Evolutionary conservation across 2,888 invertebrate species (phyloP).

Genomic region (Leucophenga montana): DNA sequence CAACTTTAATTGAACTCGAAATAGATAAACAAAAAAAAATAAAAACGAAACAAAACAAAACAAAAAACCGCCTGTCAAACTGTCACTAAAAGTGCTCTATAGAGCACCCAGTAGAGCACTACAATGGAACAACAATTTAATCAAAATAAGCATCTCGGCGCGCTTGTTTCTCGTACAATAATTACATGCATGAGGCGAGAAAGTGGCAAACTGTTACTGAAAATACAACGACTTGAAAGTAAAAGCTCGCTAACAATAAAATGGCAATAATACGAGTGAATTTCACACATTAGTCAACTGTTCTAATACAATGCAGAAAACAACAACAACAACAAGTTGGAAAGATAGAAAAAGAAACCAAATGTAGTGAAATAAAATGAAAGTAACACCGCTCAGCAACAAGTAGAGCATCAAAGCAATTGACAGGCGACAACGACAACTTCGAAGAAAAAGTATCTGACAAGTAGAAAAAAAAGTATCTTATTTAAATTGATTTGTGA

Average conservation of each 20-base stretch:
- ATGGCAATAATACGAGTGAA: neutral
- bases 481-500: neutral
- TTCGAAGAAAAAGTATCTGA: neutral
- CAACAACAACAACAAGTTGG: no score
- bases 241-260: neutral
- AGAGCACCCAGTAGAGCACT: neutral
- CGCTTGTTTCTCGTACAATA: neutral
- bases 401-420: neutral
- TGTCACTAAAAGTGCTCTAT: neutral
- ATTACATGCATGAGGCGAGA: neutral
- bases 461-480: no score
- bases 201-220: neutral
- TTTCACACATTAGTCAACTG: conserved; percentile 16
- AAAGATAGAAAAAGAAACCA: neutral
- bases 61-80: neutral
- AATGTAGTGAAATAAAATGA: conserved; percentile 1
- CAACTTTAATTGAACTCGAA: no score
- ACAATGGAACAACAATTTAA: conserved; percentile 7
- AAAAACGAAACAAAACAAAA: no score
- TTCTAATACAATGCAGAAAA: conserved; percentile 11
- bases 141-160: neutral
- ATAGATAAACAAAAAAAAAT: no score
- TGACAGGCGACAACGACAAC: neutral
- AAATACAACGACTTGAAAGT: conserved; percentile 6
- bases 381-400: neutral